A percentile compares a stretch with the other conserved stretches of the same genome.
phyloP scores from a whole-genome alignment of 1,140 invertebrate genomes.

The Schmidtea mediterranea region DNA sequence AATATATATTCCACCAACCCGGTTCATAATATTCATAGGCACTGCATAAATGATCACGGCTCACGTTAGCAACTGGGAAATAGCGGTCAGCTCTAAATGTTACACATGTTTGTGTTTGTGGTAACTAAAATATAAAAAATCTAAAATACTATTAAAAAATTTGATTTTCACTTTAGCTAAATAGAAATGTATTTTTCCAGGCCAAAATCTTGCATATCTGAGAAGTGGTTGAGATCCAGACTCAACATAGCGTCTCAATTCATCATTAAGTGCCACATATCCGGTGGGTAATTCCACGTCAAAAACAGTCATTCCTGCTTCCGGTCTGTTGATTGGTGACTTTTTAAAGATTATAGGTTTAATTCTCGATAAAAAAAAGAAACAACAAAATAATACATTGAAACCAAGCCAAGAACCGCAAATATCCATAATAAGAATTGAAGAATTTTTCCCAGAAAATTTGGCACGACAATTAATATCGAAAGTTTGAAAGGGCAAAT shows the following conservation, averaged over 20 bases:
- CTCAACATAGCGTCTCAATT: constrained; percentile 50
- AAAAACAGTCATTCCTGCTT: constrained; percentile 65
- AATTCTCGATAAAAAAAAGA: neutral
- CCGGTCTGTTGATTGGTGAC: constrained; percentile 41
- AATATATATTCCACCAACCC: constrained; percentile 33
- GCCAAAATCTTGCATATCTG: constrained; percentile 36
- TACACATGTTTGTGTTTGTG: constrained; percentile 48
- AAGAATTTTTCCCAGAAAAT: constrained; percentile 66
- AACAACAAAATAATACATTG: neutral
- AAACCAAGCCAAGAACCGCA: constrained; percentile 12
- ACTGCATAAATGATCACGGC: constrained; percentile 54
- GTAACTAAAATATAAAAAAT: constrained; percentile 16
- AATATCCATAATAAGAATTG: constrained; percentile 38
- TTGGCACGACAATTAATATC: constrained; percentile 39
- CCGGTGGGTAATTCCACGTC: constrained; percentile 71
- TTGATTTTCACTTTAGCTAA: constrained; percentile 50
- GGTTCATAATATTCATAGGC: constrained; percentile 87
- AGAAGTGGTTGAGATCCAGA: constrained; percentile 43
- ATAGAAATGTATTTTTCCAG: constrained; percentile 54
- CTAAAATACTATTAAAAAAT: neutral
- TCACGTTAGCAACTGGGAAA: constrained; percentile 85
- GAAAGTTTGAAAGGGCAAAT: constrained; percentile 39
- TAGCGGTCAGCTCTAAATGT: constrained; percentile 69
- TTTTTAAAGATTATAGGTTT: too few relatives aligned
- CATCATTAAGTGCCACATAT: constrained; percentile 67